phyloP scores from a whole-genome alignment of 2,797 vertebrate genomes.

The Zalophus californianus region DNA sequence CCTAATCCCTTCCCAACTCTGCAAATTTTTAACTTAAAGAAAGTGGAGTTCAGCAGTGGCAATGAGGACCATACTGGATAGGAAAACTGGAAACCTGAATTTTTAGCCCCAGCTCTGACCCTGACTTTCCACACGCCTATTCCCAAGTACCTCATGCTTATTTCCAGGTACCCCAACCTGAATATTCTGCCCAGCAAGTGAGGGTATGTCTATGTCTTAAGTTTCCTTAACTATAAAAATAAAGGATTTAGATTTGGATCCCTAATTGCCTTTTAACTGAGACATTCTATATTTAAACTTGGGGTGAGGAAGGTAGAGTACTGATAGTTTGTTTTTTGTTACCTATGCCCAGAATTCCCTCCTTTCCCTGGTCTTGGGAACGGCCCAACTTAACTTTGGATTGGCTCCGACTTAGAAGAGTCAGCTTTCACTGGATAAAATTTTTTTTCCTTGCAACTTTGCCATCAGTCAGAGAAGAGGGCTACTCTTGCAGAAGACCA shows the following conservation, averaged over 20 bases:
- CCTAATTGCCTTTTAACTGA: not conserved
- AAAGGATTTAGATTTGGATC: not conserved
- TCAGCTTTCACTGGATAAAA: not conserved
- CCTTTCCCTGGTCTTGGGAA: not conserved
- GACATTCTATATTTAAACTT: not conserved
- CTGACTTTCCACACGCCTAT: not conserved
- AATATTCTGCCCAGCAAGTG: not conserved
- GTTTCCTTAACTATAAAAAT: not conserved
- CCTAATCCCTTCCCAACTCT: not conserved
- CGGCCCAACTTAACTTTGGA: not conserved
- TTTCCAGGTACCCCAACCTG: not conserved
- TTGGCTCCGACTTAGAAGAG: not conserved
- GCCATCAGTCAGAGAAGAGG: constrained; percentile 16
- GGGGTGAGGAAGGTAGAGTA: not conserved
- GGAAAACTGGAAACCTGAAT: not conserved
- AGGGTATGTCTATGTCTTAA: not conserved
- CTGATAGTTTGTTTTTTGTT: not conserved
- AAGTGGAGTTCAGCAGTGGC: not conserved
- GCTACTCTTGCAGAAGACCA: not conserved
- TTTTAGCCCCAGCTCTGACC: not conserved
- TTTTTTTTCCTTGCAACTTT: not conserved
- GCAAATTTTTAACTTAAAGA: not conserved
- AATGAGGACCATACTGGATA: not conserved
- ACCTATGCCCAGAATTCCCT: not conserved
- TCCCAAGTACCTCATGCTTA: not conserved